Base-by-base conservation (phyloP, 2,797 vertebrate genomes). In the Lagodon rhomboides region DNA sequence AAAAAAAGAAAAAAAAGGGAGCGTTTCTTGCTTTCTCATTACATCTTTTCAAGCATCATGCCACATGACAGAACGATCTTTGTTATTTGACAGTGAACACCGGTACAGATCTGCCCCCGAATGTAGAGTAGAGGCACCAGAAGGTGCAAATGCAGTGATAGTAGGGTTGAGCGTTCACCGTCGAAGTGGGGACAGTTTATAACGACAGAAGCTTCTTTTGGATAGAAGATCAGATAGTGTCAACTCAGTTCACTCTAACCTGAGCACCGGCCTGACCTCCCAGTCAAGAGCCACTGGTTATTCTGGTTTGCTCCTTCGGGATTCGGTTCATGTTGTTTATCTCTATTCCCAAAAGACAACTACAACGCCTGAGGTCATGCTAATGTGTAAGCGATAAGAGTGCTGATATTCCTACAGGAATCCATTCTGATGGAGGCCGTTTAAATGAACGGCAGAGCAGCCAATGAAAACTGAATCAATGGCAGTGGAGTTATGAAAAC, bases 271-370 rank as follows among this genome's bases (percentile, higher is more conserved):
- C 10, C 34, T 23, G n/a, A 18, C 43, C 11, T 55, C 47, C 63
- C n/a, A 38, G 18, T 71, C 64, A n/a, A 51, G 49, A 46, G 27
- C 65, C 44, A 60, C 12, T 67, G 49, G 55, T n/a, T 34, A 12
- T 49, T 43, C 38, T 51, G 46, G 18, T 75, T 63, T 27, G 22
- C 64, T 62, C 55, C 58, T 50, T 22, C 56, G n/a, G 46, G 63
- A 68, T 49, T 62, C 44, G 25, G n/a, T 71, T 56, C 30, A 59
- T 78, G 27, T 18, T 83, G 74, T 85, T 79, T 64, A 83, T 83
- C 68, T 82, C 38, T 44, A 38, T 72, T 68, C 74, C 54, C 71
- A 68, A 74, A 73, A 74, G 77, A 76, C 51, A 56, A 27, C 49
- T 38, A 61, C 47, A 54, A 55, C 41, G 53, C 59, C 44, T 0